Percentiles rank a stretch among this genome's conserved stretches.
Conservation (phyloP, 2,888 invertebrate genomes). For the Patella depressa region DNA sequence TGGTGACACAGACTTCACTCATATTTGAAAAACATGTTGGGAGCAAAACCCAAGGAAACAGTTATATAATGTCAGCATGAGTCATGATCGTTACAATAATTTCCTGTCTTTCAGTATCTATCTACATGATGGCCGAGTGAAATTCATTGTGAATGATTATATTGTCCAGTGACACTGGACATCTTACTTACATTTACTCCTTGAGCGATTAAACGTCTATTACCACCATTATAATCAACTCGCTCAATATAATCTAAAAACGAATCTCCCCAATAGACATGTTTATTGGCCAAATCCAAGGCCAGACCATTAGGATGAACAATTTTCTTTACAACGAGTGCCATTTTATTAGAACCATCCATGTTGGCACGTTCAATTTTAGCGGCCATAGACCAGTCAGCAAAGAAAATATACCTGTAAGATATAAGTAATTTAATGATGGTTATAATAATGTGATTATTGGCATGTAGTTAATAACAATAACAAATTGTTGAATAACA, state of each 20-base stretch:
- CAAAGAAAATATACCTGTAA: slow-evolving; percentile 87
- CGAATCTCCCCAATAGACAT: slow-evolving; percentile 90
- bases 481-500: too few species aligned
- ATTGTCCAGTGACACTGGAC: background rate
- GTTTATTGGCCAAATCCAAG: slow-evolving; percentile 80
- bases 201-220: slow-evolving; percentile 56
- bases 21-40: too few species aligned
- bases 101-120: too few species aligned
- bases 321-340: slow-evolving; percentile 78
- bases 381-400: slow-evolving; percentile 86
- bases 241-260: slow-evolving; percentile 76
- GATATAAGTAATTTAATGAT: background rate
- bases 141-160: background rate
- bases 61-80: too few species aligned
- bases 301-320: slow-evolving; percentile 89
- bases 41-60: too few species aligned
- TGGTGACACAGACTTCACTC: too few species aligned
- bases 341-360: slow-evolving; percentile 82
- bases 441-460: too few species aligned
- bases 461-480: too few species aligned
- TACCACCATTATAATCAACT: slow-evolving; percentile 82
- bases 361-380: slow-evolving; percentile 86
- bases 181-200: slow-evolving; percentile 37
- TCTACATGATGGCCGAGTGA: too few species aligned
- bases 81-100: too few species aligned